Base-by-base conservation (phyloP, 2,888 invertebrate species). In the Synergus itoensis region DNA sequence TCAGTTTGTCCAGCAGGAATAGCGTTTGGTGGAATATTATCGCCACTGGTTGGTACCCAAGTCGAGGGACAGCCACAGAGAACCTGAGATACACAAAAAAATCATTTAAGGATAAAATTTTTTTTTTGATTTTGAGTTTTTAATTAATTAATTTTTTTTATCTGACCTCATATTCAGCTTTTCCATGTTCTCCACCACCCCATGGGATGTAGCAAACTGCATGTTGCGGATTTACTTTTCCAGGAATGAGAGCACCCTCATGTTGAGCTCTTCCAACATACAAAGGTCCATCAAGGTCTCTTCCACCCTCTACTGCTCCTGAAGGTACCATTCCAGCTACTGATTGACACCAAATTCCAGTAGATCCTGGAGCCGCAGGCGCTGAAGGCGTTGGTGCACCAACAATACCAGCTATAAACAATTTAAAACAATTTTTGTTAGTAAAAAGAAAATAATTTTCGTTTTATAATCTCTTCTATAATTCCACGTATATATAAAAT, bases 211-310 rank as follows among this genome's bases (percentile, higher is more conserved):
- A 97, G 82, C 95, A 95, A 0, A 94, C 93, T 12, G 95, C 95
- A 88, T 96, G 95, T 16, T 96, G 94, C 7, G 96, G 95, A 67
- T 96, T 93, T 84, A 96, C 94, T 91, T 97, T 97, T 40, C 97
- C 97, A 76, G 97, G 97, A 82, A 97, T 94, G 62, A 96, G 90
- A n/a, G 95, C 96, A 9, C 95, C 95, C 84, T 95, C 95, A 89
- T 96, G 96, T 28, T 92, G 92, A 3, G 96, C 96, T 87, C 97
- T 94, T 18, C 95, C 95, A 4, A 96, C 94, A 87, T 94, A 96
- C 8, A 96, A 88, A 3, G 94, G 93, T 88, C 95, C 95, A 16
- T 93, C 94, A 67, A 94, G 93, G 88, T 96, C 95, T 87, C 93
- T 93, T 2, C 95, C 95, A 45, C 95, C 96, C 77, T 95, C 95